A percentile compares a stretch with the other conserved stretches of the same genome.
Conservation (phyloP, 2,113 vertebrate genomes). For the Thomomys bottae region DNA sequence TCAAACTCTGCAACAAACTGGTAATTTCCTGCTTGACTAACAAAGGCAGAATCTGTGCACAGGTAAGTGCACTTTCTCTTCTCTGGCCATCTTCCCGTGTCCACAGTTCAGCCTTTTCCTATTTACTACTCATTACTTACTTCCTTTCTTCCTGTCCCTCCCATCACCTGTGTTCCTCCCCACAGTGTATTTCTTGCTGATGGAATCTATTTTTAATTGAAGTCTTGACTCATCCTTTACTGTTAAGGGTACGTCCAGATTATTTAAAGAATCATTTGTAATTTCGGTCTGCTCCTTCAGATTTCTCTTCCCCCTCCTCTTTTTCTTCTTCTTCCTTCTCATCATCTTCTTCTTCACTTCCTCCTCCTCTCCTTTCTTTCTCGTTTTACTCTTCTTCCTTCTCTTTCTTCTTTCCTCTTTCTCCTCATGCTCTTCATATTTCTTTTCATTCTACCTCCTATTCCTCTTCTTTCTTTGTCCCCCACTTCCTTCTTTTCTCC, state of each 20-base stretch:
- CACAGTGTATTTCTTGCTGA: slow-evolving; percentile 73
- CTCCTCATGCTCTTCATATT: too few relatives aligned
- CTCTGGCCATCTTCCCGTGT: slow-evolving; percentile 38
- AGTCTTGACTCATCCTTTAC: slow-evolving; percentile 63
- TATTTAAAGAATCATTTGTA: slow-evolving; percentile 65
- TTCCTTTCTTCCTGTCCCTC: slow-evolving; percentile 57
- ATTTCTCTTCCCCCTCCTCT: neutral
- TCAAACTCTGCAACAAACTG: slow-evolving; percentile 24
- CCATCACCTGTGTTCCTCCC: slow-evolving; percentile 55
- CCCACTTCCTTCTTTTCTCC: too few relatives aligned
- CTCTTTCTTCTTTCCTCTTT: too few relatives aligned
- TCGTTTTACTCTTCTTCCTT: too few relatives aligned
- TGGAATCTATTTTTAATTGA: slow-evolving; percentile 72
- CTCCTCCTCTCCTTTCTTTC: too few relatives aligned
- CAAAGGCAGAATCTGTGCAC: neutral
- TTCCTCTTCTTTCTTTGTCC: too few relatives aligned
- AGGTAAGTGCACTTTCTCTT: neutral
- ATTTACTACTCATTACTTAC: neutral
- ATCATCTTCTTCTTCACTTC: too few relatives aligned
- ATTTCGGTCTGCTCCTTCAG: slow-evolving; percentile 58
- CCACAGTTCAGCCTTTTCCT: neutral
- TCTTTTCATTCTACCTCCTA: neutral
- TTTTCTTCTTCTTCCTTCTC: too few relatives aligned
- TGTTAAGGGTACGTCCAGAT: slow-evolving; percentile 58
- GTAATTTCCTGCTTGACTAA: slow-evolving; percentile 43